Evolutionary conservation across 2,888 invertebrate genomes (phyloP).

Genomic region (Neria commutata): DNA sequence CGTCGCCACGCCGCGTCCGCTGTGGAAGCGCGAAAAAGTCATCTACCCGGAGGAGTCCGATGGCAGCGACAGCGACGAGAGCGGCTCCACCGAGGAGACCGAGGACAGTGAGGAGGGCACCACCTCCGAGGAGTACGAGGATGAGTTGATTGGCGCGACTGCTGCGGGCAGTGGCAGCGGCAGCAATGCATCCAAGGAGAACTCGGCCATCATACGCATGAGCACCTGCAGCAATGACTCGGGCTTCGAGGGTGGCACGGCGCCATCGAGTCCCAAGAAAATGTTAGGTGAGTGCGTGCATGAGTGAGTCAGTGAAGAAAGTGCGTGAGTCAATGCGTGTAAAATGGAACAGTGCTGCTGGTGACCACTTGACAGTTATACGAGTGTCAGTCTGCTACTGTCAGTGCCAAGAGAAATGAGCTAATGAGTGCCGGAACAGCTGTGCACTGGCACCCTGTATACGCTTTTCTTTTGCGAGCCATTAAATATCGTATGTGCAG

Average conservation of each 20-base stretch:
- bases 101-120: conserved; percentile 57
- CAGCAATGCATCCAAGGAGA: conserved; percentile 38
- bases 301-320: too few species aligned
- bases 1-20: conserved; percentile 69
- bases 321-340: too few species aligned
- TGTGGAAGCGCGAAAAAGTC: conserved; percentile 65
- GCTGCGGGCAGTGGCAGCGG: conserved; percentile 17
- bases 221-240: conserved; percentile 84
- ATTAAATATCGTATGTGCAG: too few species aligned
- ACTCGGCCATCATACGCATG: conserved; percentile 64
- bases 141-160: conserved; percentile 38
- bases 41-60: conserved; percentile 61
- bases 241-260: conserved; percentile 76
- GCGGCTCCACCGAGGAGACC: conserved; percentile 46
- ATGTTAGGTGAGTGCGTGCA: conserved; percentile 63
- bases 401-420: too few species aligned
- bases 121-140: conserved; percentile 52
- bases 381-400: too few species aligned
- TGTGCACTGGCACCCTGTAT: too few species aligned
- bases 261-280: conserved; percentile 70
- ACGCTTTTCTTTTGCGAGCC: too few species aligned
- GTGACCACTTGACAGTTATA: too few species aligned
- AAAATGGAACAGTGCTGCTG: too few species aligned
- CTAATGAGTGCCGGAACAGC: too few species aligned
- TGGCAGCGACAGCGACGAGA: conserved; percentile 58